These are phyloP conservation scores for Hydropsyche tenuis DNA, from an alignment of 1,140 invertebrate species.

Conservation along the genomic window DNA sequence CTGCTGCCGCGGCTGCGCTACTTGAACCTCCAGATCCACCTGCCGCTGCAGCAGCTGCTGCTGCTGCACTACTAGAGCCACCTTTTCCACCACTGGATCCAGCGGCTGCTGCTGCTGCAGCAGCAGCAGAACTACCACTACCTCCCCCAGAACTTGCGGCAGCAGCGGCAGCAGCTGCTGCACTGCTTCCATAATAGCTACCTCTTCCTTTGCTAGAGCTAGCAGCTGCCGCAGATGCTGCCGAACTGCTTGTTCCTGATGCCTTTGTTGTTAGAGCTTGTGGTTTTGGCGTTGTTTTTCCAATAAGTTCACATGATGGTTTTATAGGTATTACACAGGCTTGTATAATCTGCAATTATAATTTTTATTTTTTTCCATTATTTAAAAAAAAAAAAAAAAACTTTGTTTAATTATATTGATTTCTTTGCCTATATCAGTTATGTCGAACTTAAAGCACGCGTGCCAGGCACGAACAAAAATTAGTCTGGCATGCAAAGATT, in stretches of 20 bases:
- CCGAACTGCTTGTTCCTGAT: not conserved
- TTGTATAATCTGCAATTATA: too few relatives aligned
- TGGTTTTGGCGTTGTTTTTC: not conserved
- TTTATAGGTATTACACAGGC: too few relatives aligned
- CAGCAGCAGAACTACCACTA: not conserved
- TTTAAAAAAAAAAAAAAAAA: too few relatives aligned
- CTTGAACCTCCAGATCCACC: not conserved
- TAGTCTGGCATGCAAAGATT: too few relatives aligned
- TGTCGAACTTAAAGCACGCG: too few relatives aligned
- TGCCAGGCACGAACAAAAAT: too few relatives aligned
- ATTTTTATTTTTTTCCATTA: too few relatives aligned
- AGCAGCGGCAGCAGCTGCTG: constrained; percentile 5
- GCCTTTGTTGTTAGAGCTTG: not conserved
- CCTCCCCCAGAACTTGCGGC: not conserved
- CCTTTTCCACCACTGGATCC: not conserved
- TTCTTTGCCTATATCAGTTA: too few relatives aligned
- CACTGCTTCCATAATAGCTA: not conserved
- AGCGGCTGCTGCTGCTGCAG: constrained; percentile 2
- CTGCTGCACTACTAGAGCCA: not conserved
- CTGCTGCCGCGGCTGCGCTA: not conserved
- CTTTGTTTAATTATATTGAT: too few relatives aligned
- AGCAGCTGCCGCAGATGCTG: constrained; percentile 3
- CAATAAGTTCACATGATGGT: too few relatives aligned
- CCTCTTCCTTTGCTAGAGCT: too few relatives aligned
- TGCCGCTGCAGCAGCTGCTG: not conserved